Evolutionary conservation across 2,888 invertebrate species (phyloP), one percentile per base, ranked within the genome.

Genomic region (Onchidella celtica): DNA sequence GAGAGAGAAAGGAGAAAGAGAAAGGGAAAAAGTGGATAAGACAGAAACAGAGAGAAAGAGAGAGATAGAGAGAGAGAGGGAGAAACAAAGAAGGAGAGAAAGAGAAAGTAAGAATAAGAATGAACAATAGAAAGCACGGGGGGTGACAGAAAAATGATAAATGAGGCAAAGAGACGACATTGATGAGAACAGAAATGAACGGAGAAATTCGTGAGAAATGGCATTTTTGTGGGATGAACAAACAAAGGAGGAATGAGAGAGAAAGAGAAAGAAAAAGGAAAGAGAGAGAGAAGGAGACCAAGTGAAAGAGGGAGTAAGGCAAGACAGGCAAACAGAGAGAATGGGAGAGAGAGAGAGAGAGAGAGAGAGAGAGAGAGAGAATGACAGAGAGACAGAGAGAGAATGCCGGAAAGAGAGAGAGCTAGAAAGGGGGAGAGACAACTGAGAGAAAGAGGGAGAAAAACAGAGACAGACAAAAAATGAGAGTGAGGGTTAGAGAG

Each of bases 261-360:
- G 47, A 47, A 17, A 47, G 47, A 47, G 61, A 27, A 6, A 38
- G 69, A 34, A 21, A n/a, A n/a, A n/a, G n/a, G 57, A 24, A 11
- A 47, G 55, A 72, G 72, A 47, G 55, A 47, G 55, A 47, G 72
- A 47, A 29, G n/a, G 55, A 72, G 72, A 24, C 24, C 1, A 27
- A 72, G 21, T 24, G 27, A 38, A 34, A 9, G 24, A n/a, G 21
- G 69, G 24, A 38, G 24, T 11, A 34, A n/a, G 36, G 24, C 11
- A 38, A 69, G 36, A 3, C 21, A 36, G 21, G 6, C 36, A 69
- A 21, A 36, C 3, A 36, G 69, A 47, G 47, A 17, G 47, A 47
- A 47, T 11, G 47, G 17, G 17, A 47, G 47, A 47, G 17, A 6
- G 47, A 47, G 17, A 47, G 47, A 47, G 17, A 47, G 47, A 47